phyloP scores from a whole-genome alignment of 2,888 invertebrate genomes.

The Conops quadrifasciatus region DNA sequence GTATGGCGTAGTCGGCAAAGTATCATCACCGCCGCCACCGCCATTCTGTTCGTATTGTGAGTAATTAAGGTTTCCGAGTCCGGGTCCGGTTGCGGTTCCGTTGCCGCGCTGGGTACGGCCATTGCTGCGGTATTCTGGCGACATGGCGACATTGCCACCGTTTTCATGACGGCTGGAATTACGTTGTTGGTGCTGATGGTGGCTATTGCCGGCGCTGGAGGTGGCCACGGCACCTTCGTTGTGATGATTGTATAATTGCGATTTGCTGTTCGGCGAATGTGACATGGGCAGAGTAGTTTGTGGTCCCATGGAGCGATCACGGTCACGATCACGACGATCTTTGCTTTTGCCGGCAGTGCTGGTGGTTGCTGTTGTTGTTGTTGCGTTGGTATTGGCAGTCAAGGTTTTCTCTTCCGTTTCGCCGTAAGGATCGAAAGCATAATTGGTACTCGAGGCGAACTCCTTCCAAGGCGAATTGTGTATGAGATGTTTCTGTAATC shows the following conservation, averaged over 20 bases:
- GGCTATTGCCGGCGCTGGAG: constrained; percentile 37
- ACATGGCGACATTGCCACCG: constrained; percentile 21
- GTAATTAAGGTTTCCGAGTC: constrained; percentile 40
- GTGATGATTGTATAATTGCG: constrained; percentile 57
- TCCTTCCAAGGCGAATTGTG: constrained; percentile 90
- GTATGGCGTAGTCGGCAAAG: constrained; percentile 36
- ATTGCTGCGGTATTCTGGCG: constrained; percentile 44
- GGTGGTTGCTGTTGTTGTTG: constrained; percentile 39
- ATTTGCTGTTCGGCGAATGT: constrained; percentile 64
- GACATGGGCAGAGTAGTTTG: constrained; percentile 65
- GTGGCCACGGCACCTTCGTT: constrained; percentile 50
- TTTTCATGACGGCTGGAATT: constrained; percentile 39
- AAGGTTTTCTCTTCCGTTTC: constrained; percentile 78
- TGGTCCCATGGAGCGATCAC: constrained; percentile 54
- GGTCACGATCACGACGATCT: constrained; percentile 48
- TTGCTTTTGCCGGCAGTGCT: constrained; percentile 42
- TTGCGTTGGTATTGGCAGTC: constrained; percentile 48
- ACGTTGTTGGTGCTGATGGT: constrained; percentile 31
- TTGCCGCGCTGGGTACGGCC: constrained; percentile 41
- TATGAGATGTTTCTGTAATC: constrained; percentile 79
- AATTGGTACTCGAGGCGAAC: constrained; percentile 83
- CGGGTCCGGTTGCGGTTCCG: constrained; percentile 38
- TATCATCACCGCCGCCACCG: constrained; percentile 29
- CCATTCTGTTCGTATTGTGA: constrained; percentile 47
- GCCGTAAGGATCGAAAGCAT: constrained; percentile 86